Conservation (phyloP, 2,888 invertebrate genomes). For the Holacanthella duospinosa region DNA sequence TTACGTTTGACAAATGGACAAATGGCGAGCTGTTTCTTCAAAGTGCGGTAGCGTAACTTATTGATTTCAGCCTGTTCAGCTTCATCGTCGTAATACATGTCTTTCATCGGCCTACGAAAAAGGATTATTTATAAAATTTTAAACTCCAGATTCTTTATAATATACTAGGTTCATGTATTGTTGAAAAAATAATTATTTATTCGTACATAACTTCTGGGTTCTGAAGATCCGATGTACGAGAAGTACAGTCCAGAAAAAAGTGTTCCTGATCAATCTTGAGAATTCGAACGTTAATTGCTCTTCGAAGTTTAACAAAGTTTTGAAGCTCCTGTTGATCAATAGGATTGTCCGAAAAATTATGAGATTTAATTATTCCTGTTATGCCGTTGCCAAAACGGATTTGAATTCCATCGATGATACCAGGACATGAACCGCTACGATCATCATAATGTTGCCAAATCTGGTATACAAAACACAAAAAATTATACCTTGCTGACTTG, state of each 20-base stretch:
- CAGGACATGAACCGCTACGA: conserved; percentile 2
- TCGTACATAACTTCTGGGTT: neutral
- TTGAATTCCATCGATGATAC: neutral
- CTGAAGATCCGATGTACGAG: neutral
- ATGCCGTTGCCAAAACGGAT: neutral
- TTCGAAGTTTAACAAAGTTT: neutral
- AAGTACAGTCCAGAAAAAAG: neutral
- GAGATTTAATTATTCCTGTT: neutral
- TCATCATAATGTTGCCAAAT: conserved; percentile 7
- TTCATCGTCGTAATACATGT: conserved; percentile 5
- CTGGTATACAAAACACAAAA: neutral
- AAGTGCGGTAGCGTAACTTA: neutral
- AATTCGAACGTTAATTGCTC: neutral
- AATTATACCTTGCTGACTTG: neutral
- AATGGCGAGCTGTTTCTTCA: too few relatives aligned
- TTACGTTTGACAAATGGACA: too few relatives aligned
- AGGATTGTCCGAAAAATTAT: neutral
- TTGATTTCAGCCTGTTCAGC: neutral
- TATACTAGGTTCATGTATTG: too few relatives aligned
- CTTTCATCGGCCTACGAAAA: conserved; percentile 1
- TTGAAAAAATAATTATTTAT: neutral
- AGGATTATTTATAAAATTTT: too few relatives aligned
- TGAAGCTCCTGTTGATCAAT: neutral
- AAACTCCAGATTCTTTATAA: neutral
- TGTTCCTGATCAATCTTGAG: neutral